phyloP scores from a whole-genome alignment of 1,140 invertebrate species.

The Sarcophaga bullata region DNA sequence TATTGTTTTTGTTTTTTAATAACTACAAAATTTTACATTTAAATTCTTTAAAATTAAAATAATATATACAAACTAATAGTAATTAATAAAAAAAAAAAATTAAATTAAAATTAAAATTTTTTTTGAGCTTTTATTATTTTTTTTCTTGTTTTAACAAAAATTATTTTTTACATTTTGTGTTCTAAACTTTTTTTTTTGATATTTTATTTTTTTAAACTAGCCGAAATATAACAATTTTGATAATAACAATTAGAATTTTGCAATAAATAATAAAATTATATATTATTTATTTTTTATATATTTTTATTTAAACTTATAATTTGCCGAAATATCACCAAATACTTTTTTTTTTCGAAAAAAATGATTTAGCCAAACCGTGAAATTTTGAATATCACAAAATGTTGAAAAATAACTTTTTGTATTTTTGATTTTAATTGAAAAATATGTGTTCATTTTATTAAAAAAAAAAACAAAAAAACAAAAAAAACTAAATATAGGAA shows the following conservation, averaged over 20 bases:
- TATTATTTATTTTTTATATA: conserved; percentile 43
- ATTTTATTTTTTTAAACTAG: conserved; percentile 56
- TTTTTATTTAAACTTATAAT: conserved; percentile 38
- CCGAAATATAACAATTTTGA: conserved; percentile 64
- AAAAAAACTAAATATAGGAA: conserved; percentile 20
- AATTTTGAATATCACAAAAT: conserved; percentile 65
- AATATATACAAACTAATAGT: conserved; percentile 51
- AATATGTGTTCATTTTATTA: conserved; percentile 17
- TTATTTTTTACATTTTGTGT: conserved; percentile 41
- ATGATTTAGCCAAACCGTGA: conserved; percentile 40
- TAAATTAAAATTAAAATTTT: conserved; percentile 5
- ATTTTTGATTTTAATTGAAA: conserved; percentile 29
- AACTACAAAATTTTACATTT: conserved; percentile 57
- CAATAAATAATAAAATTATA: conserved; percentile 28
- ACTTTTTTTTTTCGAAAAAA: conserved; percentile 39
- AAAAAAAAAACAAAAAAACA: conserved; percentile 20
- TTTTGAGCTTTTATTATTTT: not conserved
- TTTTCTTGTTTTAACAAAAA: conserved; percentile 20
- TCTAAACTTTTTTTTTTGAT: conserved; percentile 63
- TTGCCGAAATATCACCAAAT: conserved; percentile 65
- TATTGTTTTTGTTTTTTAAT: conserved; percentile 24
- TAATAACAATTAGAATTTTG: conserved; percentile 43
- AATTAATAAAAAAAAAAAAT: conserved; percentile 48
- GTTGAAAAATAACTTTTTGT: conserved; percentile 60
- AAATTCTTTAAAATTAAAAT: conserved; percentile 46